These are phyloP conservation scores for Danio aesculapii DNA, from an alignment of 2,797 vertebrate species.

Conservation along the genomic window DNA sequence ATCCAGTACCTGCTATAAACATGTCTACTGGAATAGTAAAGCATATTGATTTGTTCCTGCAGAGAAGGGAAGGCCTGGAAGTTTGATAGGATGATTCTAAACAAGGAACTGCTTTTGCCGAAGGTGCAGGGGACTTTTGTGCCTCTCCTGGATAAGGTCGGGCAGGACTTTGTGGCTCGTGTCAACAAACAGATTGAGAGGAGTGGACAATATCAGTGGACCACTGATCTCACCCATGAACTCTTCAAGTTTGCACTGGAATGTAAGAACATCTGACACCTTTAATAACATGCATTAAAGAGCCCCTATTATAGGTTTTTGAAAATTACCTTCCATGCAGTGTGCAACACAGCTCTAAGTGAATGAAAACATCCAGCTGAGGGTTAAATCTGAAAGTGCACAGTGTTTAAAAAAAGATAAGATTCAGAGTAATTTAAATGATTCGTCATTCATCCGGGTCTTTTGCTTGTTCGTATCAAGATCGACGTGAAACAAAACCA, in stretches of 20 bases:
- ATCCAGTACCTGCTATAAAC: neutral
- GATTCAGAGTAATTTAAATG: too few relatives aligned
- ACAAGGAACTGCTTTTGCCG: conserved; percentile 87
- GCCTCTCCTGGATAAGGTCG: conserved; percentile 87
- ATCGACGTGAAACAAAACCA: too few relatives aligned
- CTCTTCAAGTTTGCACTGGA: conserved; percentile 95
- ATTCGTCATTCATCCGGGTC: too few relatives aligned
- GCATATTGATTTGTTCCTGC: conserved; percentile 15
- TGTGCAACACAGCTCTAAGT: too few relatives aligned
- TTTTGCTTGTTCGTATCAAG: too few relatives aligned
- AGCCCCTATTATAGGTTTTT: too few relatives aligned
- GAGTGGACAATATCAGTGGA: conserved; percentile 84
- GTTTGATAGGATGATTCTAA: conserved; percentile 86
- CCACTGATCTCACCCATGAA: conserved; percentile 86
- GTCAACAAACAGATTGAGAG: conserved; percentile 82
- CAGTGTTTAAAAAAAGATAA: too few relatives aligned
- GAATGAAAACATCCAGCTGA: too few relatives aligned
- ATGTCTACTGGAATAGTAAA: neutral
- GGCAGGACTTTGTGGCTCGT: conserved; percentile 86
- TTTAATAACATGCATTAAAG: too few relatives aligned
- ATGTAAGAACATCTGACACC: conserved; percentile 82
- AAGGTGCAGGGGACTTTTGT: conserved; percentile 82
- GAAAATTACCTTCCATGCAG: too few relatives aligned
- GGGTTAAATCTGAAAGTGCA: too few relatives aligned
- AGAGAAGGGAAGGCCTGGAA: conserved; percentile 91